Base-by-base conservation (phyloP, 2,888 invertebrate genomes). In the Athalia circularis region DNA sequence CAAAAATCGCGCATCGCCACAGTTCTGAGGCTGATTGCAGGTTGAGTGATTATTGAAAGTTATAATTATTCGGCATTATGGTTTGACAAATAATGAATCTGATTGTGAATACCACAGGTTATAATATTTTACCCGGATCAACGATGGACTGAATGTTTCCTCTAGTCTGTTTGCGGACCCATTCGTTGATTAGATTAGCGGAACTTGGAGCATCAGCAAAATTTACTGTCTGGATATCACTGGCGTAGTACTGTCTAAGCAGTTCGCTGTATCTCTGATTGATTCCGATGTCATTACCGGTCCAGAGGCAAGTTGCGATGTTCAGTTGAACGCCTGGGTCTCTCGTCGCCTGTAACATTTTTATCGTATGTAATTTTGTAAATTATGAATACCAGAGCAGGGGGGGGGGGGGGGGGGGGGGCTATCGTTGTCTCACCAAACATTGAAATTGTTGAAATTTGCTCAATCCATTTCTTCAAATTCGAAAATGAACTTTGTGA, bases 111-210 rank as follows among this genome's bases (percentile, higher is more conserved):
- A 43, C 50, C 5, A 13, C 7, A 13, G 72, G 13, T 29, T n/a
- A 7, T 13, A 5, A 59, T 62, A 72, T 47, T 47, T 87, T 88
- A 94, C 94, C 91, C 83, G 92, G 87, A 48, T 92, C 91, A 11
- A 94, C 87, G 78, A 95, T 87, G 13, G 88, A 85, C 0, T 91
- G 88, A 74, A 95, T 94, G 6, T 92, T 88, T 8, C 93, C 93
- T 15, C 91, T 90, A 0, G 95, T 95, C 13, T 90, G 90, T 0
- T 89, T 85, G 4, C 86, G 89, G 4, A 93, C 93, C 94, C 94
- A 95, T 4, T 87, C 85, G 84, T 95, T 95, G 50, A 95, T 93
- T 0, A 82, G 79, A 3, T 88, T 82, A 0, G 92, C 91, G 0
- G 93, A 90, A 6, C 80, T 81, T 0, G 83, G 82, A 0, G 91